Evolutionary conservation across 2,797 vertebrate species (phyloP).

Genomic region (Eutrigla gurnardus): DNA sequence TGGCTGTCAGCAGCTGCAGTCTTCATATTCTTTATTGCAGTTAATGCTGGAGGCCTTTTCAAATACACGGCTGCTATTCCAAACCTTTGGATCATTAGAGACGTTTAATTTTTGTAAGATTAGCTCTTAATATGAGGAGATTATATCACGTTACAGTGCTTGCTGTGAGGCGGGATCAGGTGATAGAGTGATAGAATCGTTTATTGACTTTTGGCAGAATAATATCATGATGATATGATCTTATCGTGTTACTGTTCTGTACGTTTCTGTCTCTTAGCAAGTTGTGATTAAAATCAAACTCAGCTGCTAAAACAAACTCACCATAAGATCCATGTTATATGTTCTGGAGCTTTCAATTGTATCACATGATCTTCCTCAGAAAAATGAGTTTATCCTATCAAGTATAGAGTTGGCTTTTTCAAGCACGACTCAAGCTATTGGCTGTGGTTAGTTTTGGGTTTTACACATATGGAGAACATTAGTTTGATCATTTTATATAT

Average conservation of each 20-base stretch:
- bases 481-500: not conserved
- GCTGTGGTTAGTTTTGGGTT: not conserved
- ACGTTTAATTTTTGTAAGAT: conserved; percentile 12
- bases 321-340: not conserved
- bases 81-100: conserved; percentile 19
- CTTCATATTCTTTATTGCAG: conserved; percentile 46
- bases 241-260: not conserved
- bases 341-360: not conserved
- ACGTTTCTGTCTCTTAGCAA: not conserved
- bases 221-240: not conserved
- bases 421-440: no score
- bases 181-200: not conserved
- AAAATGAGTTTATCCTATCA: not conserved
- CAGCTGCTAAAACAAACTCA: not conserved
- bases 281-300: not conserved
- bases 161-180: not conserved
- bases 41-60: conserved; percentile 31
- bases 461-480: not conserved
- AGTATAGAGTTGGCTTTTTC: not conserved
- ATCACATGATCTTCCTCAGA: not conserved
- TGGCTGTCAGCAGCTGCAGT: conserved; percentile 63
- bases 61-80: conserved; percentile 12
- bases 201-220: not conserved
- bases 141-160: not conserved
- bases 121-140: not conserved